Evolutionary conservation across 2,888 invertebrate species (phyloP).

Genomic region (Carterocephalus palaemon): DNA sequence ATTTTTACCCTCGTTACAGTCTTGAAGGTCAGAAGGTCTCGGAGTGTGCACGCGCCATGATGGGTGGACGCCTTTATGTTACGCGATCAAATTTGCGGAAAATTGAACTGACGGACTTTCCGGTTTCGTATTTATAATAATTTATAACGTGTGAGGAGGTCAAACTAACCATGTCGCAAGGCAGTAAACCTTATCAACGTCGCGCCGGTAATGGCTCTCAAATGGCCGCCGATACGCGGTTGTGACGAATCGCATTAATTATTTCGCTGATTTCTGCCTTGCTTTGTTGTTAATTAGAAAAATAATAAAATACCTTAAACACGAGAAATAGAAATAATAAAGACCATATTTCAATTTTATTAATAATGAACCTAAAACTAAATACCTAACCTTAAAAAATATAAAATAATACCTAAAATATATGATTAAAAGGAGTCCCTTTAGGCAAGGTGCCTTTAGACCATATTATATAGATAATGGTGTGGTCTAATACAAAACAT

Average conservation of each 20-base stretch:
- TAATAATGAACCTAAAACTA: too few relatives aligned
- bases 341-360: constrained; percentile 30
- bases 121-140: constrained; percentile 68
- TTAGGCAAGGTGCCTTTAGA: too few relatives aligned
- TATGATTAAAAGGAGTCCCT: too few relatives aligned
- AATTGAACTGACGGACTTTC: constrained; percentile 67
- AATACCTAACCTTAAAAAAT: too few relatives aligned
- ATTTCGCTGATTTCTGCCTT: constrained; percentile 51
- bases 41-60: too few relatives aligned
- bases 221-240: constrained; percentile 59
- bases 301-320: constrained; percentile 7
- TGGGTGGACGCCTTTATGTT: constrained; percentile 50
- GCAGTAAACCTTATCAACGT: constrained; percentile 71
- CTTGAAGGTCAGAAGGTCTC: too few relatives aligned
- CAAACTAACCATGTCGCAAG: constrained; percentile 74
- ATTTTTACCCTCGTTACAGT: not conserved
- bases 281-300: constrained; percentile 11
- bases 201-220: constrained; percentile 64
- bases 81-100: constrained; percentile 74
- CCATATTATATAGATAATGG: too few relatives aligned
- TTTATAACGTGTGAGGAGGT: constrained; percentile 69
- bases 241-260: constrained; percentile 67
- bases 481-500: not conserved
- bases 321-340: constrained; percentile 27
- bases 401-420: too few relatives aligned